These are phyloP conservation scores for Corticium candelabrum DNA, from an alignment of 37 sponge, comb jelly and placozoan genomes.

Conservation along the genomic window DNA sequence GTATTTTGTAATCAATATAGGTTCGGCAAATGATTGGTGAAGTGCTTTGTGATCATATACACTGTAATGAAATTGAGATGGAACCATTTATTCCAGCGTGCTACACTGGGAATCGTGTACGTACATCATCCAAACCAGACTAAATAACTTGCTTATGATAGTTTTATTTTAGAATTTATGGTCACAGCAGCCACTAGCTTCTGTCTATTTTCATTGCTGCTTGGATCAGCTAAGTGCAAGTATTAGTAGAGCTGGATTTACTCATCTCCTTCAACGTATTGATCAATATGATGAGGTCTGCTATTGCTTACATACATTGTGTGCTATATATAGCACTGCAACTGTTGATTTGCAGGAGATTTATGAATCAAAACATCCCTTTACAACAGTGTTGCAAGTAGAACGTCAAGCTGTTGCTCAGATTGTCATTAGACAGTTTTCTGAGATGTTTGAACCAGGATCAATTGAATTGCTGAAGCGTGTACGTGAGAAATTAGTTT, in stretches of 20 bases:
- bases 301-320: not conserved
- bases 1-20: no score
- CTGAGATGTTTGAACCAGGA: not conserved
- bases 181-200: not conserved
- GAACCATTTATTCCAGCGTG: not conserved
- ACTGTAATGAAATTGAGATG: no score
- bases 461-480: no score
- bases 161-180: no score
- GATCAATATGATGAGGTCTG: not conserved
- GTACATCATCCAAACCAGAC: no score
- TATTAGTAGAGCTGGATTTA: not conserved
- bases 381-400: not conserved
- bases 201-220: not conserved
- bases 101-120: no score
- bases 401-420: not conserved
- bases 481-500: no score
- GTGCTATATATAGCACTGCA: not conserved
- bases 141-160: no score
- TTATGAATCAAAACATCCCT: not conserved
- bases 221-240: not conserved
- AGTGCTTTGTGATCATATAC: no score
- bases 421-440: not conserved
- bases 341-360: slow-evolving; percentile 6
- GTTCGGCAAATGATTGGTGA: no score
- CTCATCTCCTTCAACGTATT: not conserved